Base-by-base conservation (phyloP, 2,797 vertebrate species). In the Triplophysa bombifrons region DNA sequence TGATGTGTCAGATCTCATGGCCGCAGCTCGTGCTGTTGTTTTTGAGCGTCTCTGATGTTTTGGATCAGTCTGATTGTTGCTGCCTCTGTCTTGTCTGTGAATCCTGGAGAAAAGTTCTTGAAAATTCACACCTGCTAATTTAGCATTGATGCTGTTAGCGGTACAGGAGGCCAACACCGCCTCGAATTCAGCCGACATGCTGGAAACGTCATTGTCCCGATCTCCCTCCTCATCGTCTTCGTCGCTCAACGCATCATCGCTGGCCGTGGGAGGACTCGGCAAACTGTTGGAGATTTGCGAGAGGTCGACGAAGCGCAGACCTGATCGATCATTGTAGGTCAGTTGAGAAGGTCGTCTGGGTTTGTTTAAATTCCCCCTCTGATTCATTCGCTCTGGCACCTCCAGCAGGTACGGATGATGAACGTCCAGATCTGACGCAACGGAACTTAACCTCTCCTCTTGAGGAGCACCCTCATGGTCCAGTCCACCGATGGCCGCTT, bases 271-370 rank as follows among this genome's bases (percentile, higher is more conserved):
- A 0, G 69, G 90, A 72, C 88, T 92, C 2, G 90, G 88, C 75
- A 94, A 91, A 76, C 88, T 93, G 66, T 93, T 89, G 0, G 90
- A 88, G 44, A 80, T 78, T 58, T 90, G 90, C 48, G 94, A 92
- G 64, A 93, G 91, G 27, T 93, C 95, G 72, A 92, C 88, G 78
- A 95, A 95, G 82, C 95, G 93, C 73, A 95, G 88, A 72, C 89
- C 93, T 48, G 90, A 90, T n/a, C 91, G 90, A 68, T 92, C 90
- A 60, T 89, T 88, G 68, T 93, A 92, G 63, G 91, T 89, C 74
- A 93, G 88, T 82, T 91, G 90, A 71, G 89, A 89, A 65, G 91
- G 90, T 65, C 91, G 82, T 38, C 79, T 22, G 16, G 89, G 27
- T 12, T 58, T 70, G 19, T 64, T 74, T 38, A 51, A 76, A 20